Percentiles rank a stretch among this genome's conserved stretches.
Conservation (phyloP, 2,888 invertebrate genomes). For the Pseudococcus viburni region DNA sequence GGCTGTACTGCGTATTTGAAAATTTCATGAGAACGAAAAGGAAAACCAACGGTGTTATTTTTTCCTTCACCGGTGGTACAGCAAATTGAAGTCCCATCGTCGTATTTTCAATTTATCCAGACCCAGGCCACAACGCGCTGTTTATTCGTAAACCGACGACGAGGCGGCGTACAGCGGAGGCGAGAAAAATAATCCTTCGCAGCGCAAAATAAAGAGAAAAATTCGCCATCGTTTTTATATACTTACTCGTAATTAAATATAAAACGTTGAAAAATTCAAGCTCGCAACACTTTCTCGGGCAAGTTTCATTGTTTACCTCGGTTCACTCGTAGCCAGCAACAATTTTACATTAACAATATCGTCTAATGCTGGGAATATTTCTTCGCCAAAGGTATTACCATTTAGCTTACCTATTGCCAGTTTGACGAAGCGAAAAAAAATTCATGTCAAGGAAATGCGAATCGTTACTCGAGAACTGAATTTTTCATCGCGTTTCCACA, state of each 20-base stretch:
- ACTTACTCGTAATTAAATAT: not conserved
- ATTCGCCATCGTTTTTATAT: not conserved
- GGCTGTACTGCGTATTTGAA: not conserved
- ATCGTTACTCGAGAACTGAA: slow-evolving; percentile 23
- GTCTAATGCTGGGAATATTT: not conserved
- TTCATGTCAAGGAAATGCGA: slow-evolving; percentile 34
- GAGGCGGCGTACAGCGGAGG: too few relatives aligned
- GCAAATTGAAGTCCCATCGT: not conserved
- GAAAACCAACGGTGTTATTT: not conserved
- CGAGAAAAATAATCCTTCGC: not conserved
- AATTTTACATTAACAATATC: not conserved
- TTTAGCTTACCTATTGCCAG: not conserved
- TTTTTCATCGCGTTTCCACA: slow-evolving; percentile 6
- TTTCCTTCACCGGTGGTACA: not conserved
- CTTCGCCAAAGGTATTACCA: not conserved
- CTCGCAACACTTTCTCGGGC: not conserved
- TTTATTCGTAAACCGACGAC: too few relatives aligned
- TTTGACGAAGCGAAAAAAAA: slow-evolving; percentile 27
- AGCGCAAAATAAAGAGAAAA: not conserved
- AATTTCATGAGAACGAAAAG: not conserved
- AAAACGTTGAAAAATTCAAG: not conserved
- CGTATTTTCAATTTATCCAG: not conserved
- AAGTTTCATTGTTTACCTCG: not conserved
- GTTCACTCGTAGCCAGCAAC: not conserved
- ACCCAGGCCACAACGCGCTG: not conserved